Conservation (phyloP, 2,113 vertebrate genomes). For the Anoplopoma fimbria region DNA sequence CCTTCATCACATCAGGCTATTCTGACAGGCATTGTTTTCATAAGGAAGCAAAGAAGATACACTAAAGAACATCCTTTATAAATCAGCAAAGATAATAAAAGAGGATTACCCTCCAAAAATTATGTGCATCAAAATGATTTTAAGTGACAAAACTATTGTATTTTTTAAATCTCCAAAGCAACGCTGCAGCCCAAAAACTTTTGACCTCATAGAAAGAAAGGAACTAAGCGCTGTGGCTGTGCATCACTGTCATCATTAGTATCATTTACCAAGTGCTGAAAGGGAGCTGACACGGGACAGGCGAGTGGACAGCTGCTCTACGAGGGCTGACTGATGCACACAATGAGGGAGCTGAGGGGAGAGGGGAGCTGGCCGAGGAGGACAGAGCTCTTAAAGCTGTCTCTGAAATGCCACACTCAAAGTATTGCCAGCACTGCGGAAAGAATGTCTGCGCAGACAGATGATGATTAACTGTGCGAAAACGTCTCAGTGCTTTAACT, state of each 20-base stretch:
- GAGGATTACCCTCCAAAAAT: background rate
- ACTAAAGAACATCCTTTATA: background rate
- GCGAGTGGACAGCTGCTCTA: constrained; percentile 64
- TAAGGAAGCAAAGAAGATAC: background rate
- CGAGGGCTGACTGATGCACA: constrained; percentile 59
- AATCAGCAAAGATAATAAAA: constrained; percentile 5
- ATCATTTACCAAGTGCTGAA: constrained; percentile 66
- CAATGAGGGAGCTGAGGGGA: constrained; percentile 51
- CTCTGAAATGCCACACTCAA: constrained; percentile 64
- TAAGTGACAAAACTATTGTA: background rate
- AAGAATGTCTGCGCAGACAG: constrained; percentile 50
- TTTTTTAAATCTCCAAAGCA: constrained; percentile 7
- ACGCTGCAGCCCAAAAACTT: constrained; percentile 11
- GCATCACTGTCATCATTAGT: constrained; percentile 66
- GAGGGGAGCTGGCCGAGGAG: constrained; percentile 35
- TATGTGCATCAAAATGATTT: background rate
- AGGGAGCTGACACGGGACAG: constrained; percentile 65
- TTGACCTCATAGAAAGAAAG: background rate
- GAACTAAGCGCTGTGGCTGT: constrained; percentile 28
- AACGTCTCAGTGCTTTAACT: constrained; percentile 63
- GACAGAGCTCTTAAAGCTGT: constrained; percentile 49
- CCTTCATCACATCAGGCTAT: background rate
- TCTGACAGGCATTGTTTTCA: background rate
- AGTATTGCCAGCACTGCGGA: constrained; percentile 40
- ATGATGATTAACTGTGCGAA: constrained; percentile 67